Evolutionary conservation across 2,888 invertebrate genomes (phyloP).

Genomic region (Cordilura impudica): DNA sequence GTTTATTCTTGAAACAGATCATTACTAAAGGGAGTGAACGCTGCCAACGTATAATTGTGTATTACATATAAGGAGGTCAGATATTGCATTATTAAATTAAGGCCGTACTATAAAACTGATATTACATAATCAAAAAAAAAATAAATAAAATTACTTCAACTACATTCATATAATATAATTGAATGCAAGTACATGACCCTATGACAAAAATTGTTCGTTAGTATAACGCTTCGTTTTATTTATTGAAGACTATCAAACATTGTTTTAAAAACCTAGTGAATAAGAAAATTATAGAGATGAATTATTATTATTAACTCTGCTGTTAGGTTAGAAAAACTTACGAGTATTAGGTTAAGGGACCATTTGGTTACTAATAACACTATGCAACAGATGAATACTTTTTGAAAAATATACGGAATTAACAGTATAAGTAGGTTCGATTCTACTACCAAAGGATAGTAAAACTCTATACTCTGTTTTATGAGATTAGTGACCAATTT

Average conservation of each 20-base stretch:
- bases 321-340: no score
- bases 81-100: background rate
- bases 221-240: constrained; percentile 29
- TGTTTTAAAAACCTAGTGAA: constrained; percentile 29
- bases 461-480: background rate
- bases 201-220: constrained; percentile 3
- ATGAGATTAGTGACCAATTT: no score
- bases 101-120: background rate
- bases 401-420: no score
- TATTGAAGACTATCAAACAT: background rate
- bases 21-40: no score
- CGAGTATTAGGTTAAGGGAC: no score
- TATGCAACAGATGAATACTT: no score
- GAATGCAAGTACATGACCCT: background rate
- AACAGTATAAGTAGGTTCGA: no score
- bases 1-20: no score
- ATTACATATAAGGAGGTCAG: background rate
- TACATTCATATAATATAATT: background rate
- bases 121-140: background rate
- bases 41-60: background rate
- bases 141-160: no score
- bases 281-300: constrained; percentile 27
- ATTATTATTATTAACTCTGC: background rate
- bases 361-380: no score
- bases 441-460: background rate